These are phyloP conservation scores for Chelonus insularis DNA, from an alignment of 1,140 invertebrate genomes.

Conservation along the genomic window DNA sequence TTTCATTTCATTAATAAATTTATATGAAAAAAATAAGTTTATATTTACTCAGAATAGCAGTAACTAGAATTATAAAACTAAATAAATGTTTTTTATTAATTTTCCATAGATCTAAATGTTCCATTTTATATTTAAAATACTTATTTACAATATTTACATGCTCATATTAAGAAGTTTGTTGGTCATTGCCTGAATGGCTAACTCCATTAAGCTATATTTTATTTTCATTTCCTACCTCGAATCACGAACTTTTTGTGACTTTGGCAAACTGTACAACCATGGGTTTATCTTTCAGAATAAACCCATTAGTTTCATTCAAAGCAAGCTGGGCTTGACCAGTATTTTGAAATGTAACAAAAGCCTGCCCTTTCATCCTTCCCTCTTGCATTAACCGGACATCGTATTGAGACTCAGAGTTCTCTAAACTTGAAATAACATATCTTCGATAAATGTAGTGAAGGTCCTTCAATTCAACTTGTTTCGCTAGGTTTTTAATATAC, in stretches of 20 bases:
- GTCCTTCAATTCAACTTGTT: slow-evolving; percentile 76
- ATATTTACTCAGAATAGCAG: no score
- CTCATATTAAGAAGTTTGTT: no score
- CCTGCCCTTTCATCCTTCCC: slow-evolving; percentile 95
- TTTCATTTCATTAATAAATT: no score
- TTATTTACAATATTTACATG: neutral
- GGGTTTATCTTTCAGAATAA: slow-evolving; percentile 82
- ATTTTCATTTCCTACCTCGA: no score
- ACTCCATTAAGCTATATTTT: no score
- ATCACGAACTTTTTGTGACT: slow-evolving; percentile 36
- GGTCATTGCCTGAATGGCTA: no score
- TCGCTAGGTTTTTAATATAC: slow-evolving; percentile 92
- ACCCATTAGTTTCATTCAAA: slow-evolving; percentile 86
- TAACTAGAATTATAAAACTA: no score
- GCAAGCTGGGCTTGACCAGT: slow-evolving; percentile 74
- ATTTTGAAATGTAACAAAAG: slow-evolving; percentile 83
- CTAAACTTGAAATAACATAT: slow-evolving; percentile 63
- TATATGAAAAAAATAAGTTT: no score
- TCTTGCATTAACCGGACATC: slow-evolving; percentile 91
- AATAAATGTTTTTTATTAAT: no score
- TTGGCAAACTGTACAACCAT: slow-evolving; percentile 90
- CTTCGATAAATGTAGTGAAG: slow-evolving; percentile 78
- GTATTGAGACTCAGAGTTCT: slow-evolving; percentile 64
- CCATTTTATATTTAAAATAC: no score
- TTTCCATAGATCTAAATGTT: no score